Evolutionary conservation across 2,797 vertebrate genomes (phyloP), one percentile per base, ranked within the genome.

Genomic region (Gambelia wislizenii): DNA sequence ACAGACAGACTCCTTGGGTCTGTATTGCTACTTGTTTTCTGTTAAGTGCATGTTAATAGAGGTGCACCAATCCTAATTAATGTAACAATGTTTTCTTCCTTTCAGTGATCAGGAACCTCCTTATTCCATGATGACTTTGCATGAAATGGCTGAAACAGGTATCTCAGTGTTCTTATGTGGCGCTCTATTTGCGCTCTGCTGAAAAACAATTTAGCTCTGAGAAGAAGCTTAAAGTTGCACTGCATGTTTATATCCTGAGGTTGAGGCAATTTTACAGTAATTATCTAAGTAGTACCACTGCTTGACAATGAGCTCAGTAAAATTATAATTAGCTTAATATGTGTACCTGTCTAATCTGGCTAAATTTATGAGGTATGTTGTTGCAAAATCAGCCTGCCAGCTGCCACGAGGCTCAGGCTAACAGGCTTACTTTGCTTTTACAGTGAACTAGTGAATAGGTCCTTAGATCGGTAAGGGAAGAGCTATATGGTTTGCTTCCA

Each of bases 141-240:
- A 99, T 67, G 99, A 99, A 97, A 99, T 99, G 99, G 99, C 99
- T 95, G 99, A 99, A 97, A 99, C 99, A 80, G 99, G 99, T 99
- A 98, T 97, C 97, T 85, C 94, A 59, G 42, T 90, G 78, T 83
- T 91, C 8, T 93, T 93, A 87, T 47, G 86, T 90, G 91, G 82
- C 80, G 86, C 85, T 95, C 93, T 49, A 84, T 47, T 92, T 93
- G 49, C 59, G 83, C 42, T 92, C n/a, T 74, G 47, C 59, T 33
- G 25, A 49, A 39, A 85, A 83, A 72, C 10, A 12, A 2, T 61
- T 33, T 85, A 82, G 59, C 80, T n/a, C 86, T 85, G 2, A 69
- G 84, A 72, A 20, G 54, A 89, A 89, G 69, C 1, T 12, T 1
- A 4, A 59, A 10, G 42, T 67, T 52, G 47, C 22, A 12, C 6